Conservation (phyloP, 2,113 vertebrate species). For the Callorhinus ursinus region DNA sequence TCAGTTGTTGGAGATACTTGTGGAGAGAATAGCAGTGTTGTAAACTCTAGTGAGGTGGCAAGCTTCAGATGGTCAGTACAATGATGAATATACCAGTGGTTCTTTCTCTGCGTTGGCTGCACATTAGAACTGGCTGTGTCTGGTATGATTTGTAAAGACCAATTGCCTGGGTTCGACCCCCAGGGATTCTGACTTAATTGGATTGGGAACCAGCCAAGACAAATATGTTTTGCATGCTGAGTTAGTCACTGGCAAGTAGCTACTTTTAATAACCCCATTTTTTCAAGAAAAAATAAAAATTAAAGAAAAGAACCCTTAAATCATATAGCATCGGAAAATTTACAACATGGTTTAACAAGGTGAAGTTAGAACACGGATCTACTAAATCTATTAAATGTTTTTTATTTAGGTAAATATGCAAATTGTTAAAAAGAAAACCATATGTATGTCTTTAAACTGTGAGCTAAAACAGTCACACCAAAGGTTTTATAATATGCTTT, state of each 20-base stretch:
- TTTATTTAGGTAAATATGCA: neutral
- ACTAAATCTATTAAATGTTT: neutral
- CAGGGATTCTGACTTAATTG: constrained; percentile 10
- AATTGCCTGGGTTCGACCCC: neutral
- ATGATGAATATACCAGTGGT: neutral
- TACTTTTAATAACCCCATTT: neutral
- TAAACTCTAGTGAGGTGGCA: neutral
- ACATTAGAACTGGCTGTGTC: neutral
- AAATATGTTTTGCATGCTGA: neutral
- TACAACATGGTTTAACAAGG: neutral
- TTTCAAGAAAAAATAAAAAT: neutral
- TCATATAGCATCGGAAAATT: neutral
- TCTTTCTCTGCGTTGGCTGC: neutral
- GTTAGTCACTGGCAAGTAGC: neutral
- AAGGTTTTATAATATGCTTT: neutral
- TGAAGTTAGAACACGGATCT: neutral
- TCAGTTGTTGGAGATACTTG: neutral
- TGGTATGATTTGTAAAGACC: constrained; percentile 5
- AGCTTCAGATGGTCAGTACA: neutral
- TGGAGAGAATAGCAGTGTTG: neutral
- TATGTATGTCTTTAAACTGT: neutral
- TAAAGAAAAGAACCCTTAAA: neutral
- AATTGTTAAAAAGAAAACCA: constrained; percentile 10
- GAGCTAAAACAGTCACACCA: neutral
- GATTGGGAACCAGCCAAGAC: neutral